Conservation (phyloP, 2,888 invertebrate genomes). For the Deilephila elpenor region DNA sequence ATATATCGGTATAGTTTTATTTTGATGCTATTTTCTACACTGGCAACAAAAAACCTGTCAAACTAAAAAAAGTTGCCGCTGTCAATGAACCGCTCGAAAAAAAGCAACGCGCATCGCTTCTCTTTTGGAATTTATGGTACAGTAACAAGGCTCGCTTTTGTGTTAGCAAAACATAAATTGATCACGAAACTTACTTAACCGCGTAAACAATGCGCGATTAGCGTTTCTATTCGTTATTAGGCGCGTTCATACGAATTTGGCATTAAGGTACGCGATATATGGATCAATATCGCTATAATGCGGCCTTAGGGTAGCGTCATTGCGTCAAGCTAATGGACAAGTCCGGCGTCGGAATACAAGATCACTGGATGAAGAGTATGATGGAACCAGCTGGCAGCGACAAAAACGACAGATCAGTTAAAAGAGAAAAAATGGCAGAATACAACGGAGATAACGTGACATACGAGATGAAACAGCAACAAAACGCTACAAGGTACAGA, state of each 20-base stretch:
- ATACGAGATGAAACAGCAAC: conserved; percentile 69
- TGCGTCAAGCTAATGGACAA: conserved; percentile 72
- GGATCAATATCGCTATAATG: conserved; percentile 75
- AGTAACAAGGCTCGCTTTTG: conserved; percentile 84
- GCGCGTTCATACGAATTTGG: conserved; percentile 56
- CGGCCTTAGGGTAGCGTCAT: conserved; percentile 57
- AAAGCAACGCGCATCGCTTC: conserved; percentile 82
- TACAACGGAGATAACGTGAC: conserved; percentile 70
- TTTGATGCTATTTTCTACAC: conserved; percentile 8
- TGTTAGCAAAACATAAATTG: conserved; percentile 67
- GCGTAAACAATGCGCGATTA: conserved; percentile 77
- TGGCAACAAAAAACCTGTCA: conserved; percentile 67
- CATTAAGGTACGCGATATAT: conserved; percentile 50
- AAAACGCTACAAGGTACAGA: conserved; percentile 64
- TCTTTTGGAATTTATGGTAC: conserved; percentile 84
- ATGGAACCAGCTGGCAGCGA: conserved; percentile 79
- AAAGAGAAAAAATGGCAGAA: conserved; percentile 80
- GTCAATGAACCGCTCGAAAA: conserved; percentile 79
- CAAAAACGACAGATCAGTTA: conserved; percentile 74
- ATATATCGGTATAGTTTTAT: neutral
- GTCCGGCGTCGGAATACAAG: conserved; percentile 72
- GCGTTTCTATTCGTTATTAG: conserved; percentile 53
- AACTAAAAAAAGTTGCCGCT: conserved; percentile 68
- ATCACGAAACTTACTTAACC: conserved; percentile 69
- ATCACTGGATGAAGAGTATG: conserved; percentile 82